Base-by-base conservation (phyloP, 2,113 vertebrate genomes). In the Entomyzon cyanotis region DNA sequence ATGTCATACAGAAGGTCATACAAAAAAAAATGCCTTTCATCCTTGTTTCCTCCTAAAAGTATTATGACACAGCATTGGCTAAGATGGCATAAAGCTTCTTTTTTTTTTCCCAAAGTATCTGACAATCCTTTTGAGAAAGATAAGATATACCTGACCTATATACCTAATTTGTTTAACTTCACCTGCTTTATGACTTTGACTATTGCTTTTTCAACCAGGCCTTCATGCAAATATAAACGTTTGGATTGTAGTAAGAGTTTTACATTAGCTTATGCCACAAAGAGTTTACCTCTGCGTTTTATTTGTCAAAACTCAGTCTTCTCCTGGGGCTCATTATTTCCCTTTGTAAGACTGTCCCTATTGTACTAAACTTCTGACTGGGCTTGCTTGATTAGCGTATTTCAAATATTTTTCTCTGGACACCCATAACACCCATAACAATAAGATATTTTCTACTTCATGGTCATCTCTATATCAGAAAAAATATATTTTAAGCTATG, bases 261-360 rank as follows among this genome's bases (percentile, higher is more conserved):
- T 80, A 5, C 20, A 35, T 35, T 69, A 84, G 5, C 3, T 60
- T 69, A 41, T 44, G 20, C 10, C 41, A 49, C 9, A 56, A 71
- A 87, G 24, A 86, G 24, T 84, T 87, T 73, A 2, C 6, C 33
- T 19, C 12, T 55, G 41, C 42, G 16, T 56, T 10, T 64, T 65
- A 24, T 42, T 47, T 70, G 17, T 37, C 33, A 91, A 85, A 86
- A 76, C 21, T 50, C 16, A 35, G 12, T 35, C 42, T 62, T 84
- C 31, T 62, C 22, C 49, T 2, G 0, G 5, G 9, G 39, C 13
- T 55, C 0, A 3, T 15, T 85, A 80, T 89, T 41, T 4, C 3
- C 65, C n/a, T 58, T 73, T 9, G 20, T 24, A 52, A 28, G 7
- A 22, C 14, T 59, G 11, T 76, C 6, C 14, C 2, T 64, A 15